phyloP scores from a whole-genome alignment of 2,113 vertebrate species.

The Himantopus leucocephalus region DNA sequence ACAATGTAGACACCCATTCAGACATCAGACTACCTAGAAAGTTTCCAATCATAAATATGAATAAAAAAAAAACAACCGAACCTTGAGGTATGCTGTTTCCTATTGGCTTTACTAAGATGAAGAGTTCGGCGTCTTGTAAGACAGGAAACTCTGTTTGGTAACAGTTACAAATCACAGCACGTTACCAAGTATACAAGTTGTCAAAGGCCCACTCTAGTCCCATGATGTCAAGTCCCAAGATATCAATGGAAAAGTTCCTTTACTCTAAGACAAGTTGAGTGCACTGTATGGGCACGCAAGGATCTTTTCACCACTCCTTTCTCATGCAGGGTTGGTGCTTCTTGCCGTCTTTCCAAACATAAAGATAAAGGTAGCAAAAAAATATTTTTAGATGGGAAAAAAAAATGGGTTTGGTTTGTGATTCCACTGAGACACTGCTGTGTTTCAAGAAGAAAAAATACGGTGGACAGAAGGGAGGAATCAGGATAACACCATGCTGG shows the following conservation, averaged over 20 bases:
- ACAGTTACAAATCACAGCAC: background rate
- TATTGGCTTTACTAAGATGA: background rate
- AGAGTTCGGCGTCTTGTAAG: background rate
- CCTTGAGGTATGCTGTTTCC: background rate
- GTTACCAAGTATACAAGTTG: background rate
- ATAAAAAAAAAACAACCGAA: background rate
- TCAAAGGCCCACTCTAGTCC: background rate
- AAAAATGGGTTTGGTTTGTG: background rate
- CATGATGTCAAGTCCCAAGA: rapidly evolving
- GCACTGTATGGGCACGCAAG: background rate
- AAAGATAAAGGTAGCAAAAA: background rate
- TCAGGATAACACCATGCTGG: background rate
- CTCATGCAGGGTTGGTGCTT: background rate
- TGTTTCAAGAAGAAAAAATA: background rate
- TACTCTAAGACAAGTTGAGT: background rate
- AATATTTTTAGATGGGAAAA: background rate
- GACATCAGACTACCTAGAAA: background rate
- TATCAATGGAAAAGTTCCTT: background rate
- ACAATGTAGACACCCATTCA: background rate
- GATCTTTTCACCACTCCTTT: background rate
- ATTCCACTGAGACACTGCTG: background rate
- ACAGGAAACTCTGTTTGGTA: background rate
- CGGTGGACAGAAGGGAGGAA: background rate
- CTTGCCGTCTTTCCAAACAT: background rate
- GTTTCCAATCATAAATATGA: background rate